Evolutionary conservation across 2,797 vertebrate genomes (phyloP).

Genomic region (Lycodopsis pacificus): DNA sequence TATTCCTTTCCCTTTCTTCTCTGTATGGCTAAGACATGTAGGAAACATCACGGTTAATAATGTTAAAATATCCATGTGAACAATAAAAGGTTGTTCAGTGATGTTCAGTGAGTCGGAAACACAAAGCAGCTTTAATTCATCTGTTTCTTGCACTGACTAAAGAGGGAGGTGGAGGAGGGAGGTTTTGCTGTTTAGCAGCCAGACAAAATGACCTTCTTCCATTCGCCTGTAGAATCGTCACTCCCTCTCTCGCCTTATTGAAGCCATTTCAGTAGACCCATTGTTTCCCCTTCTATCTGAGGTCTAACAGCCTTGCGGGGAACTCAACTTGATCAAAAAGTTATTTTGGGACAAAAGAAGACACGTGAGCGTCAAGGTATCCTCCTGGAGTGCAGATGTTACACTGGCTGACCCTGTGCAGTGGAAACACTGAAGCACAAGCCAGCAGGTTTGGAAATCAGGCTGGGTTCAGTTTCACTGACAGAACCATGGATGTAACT

Average conservation of each 20-base stretch:
- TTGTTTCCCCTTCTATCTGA: constrained; percentile 38
- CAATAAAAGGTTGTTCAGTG: not conserved
- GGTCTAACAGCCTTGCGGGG: constrained; percentile 17
- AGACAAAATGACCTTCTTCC: constrained; percentile 31
- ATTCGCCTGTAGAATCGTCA: constrained; percentile 9
- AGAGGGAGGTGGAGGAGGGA: constrained; percentile 7
- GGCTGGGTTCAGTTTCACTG: constrained; percentile 51
- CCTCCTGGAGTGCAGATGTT: constrained; percentile 62
- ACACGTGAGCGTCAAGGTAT: constrained; percentile 29
- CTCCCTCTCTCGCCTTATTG: constrained; percentile 17
- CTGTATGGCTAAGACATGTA: not conserved
- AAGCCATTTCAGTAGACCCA: constrained; percentile 9
- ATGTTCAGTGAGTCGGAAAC: not conserved
- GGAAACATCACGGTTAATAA: not conserved
- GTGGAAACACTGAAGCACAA: constrained; percentile 37
- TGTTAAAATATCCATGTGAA: not conserved
- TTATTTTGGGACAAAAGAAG: constrained; percentile 47
- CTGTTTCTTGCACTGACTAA: constrained; percentile 16
- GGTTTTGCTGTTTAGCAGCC: not conserved
- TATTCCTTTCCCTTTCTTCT: not conserved
- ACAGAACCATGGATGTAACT: constrained; percentile 23
- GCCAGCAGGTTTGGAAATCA: constrained; percentile 51
- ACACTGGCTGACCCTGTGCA: constrained; percentile 42
- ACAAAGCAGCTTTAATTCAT: not conserved
- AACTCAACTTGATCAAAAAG: constrained; percentile 34